Conservation (phyloP, 1,140 invertebrate species). For the Drosophila tsacasi region DNA sequence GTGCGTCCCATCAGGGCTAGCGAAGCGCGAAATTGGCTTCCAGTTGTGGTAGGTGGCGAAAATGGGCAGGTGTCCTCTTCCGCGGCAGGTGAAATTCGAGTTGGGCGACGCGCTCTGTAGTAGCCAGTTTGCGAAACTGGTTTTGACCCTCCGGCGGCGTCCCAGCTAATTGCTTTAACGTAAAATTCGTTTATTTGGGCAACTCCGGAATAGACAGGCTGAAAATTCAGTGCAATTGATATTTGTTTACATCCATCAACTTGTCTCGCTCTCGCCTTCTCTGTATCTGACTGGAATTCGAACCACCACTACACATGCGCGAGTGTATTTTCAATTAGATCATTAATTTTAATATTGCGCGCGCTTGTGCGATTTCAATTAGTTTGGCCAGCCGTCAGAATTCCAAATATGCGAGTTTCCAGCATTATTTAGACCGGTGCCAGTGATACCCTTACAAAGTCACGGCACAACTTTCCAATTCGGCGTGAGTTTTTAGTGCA, state of each 20-base stretch:
- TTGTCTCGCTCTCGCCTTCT: slow-evolving; percentile 11
- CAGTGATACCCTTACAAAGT: not conserved
- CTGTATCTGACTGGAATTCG: slow-evolving; percentile 45
- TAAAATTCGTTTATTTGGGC: not conserved
- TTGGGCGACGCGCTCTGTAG: not conserved
- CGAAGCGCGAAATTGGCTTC: slow-evolving; percentile 74
- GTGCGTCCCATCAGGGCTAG: slow-evolving; percentile 54
- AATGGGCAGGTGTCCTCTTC: slow-evolving; percentile 24
- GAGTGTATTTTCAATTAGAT: slow-evolving; percentile 73
- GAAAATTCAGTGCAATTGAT: slow-evolving; percentile 11
- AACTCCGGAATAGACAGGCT: slow-evolving; percentile 1
- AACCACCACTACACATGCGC: slow-evolving; percentile 34
- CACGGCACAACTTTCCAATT: too few relatives aligned
- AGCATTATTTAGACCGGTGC: too few relatives aligned
- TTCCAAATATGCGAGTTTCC: slow-evolving; percentile 6
- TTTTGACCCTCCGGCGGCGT: slow-evolving; percentile 22
- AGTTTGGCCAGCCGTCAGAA: slow-evolving; percentile 41
- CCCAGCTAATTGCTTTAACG: not conserved
- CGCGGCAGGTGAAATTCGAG: slow-evolving; percentile 54
- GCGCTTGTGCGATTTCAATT: slow-evolving; percentile 69
- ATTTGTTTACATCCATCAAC: slow-evolving; percentile 52
- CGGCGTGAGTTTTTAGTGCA: too few relatives aligned
- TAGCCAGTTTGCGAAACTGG: slow-evolving; percentile 15
- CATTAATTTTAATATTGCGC: slow-evolving; percentile 74
- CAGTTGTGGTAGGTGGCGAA: slow-evolving; percentile 31